Conservation (phyloP, 2,113 vertebrate species). For the Pithys albifrons region DNA sequence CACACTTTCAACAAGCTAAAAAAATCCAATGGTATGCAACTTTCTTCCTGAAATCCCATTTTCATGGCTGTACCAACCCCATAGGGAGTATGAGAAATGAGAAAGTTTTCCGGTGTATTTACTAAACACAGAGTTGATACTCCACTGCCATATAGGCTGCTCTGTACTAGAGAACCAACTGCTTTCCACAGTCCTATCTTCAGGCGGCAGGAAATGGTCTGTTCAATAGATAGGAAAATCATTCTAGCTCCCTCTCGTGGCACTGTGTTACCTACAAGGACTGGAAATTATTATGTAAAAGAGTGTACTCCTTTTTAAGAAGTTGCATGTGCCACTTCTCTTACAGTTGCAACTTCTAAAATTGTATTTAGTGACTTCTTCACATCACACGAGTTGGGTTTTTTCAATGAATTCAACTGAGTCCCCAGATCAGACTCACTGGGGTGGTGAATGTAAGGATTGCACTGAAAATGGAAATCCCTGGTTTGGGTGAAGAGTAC, state of each 20-base stretch:
- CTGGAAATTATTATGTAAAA: background rate
- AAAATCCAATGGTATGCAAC: background rate
- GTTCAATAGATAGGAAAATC: background rate
- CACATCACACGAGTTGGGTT: fast-evolving
- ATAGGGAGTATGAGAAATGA: background rate
- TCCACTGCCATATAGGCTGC: fast-evolving
- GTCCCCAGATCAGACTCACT: background rate
- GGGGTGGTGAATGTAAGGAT: background rate
- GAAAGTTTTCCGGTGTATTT: background rate
- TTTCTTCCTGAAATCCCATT: background rate
- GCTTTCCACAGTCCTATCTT: background rate
- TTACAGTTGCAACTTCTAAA: background rate
- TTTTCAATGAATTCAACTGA: background rate
- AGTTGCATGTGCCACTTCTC: background rate
- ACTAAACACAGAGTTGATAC: background rate
- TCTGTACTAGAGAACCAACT: background rate
- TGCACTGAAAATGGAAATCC: background rate
- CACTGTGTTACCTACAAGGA: background rate
- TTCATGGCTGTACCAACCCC: background rate
- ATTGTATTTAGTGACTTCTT: background rate
- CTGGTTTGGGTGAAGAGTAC: fast-evolving
- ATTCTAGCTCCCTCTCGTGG: constrained; percentile 26
- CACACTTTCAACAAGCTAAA: background rate
- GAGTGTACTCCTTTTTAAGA: fast-evolving
- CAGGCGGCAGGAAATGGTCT: background rate